phyloP scores from a whole-genome alignment of 2,797 vertebrate genomes.

The Galago senegalensis region DNA sequence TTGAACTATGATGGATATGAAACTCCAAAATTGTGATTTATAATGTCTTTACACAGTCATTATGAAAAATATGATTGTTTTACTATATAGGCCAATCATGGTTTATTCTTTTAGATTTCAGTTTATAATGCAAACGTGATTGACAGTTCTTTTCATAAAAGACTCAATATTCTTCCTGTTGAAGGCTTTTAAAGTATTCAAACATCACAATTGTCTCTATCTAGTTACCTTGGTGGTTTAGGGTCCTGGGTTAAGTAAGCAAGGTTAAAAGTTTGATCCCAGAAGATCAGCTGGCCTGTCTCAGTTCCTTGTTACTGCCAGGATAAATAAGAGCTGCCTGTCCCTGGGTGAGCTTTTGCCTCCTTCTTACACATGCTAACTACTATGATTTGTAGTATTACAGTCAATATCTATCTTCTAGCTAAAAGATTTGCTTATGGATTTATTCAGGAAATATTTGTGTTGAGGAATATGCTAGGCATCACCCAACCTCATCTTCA shows the following conservation, averaged over 20 bases:
- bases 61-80: constrained; percentile 39
- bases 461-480: constrained; percentile 33
- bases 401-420: constrained; percentile 30
- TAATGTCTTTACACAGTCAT: not conserved
- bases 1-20: not conserved
- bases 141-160: constrained; percentile 13
- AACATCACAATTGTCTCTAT: not conserved
- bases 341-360: not conserved
- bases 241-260: not conserved
- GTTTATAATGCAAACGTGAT: not conserved
- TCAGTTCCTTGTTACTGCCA: not conserved
- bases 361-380: not conserved
- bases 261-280: constrained; percentile 20
- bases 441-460: constrained; percentile 66
- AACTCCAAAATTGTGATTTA: not conserved
- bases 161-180: not conserved
- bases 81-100: not conserved
- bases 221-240: not conserved
- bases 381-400: not conserved
- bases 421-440: constrained; percentile 19
- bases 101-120: constrained; percentile 53
- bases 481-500: not conserved
- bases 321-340: not conserved
- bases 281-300: not conserved
- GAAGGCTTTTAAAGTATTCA: not conserved